These are phyloP conservation scores for Uria aalge DNA, from an alignment of 2,113 vertebrate species.

Conservation along the genomic window DNA sequence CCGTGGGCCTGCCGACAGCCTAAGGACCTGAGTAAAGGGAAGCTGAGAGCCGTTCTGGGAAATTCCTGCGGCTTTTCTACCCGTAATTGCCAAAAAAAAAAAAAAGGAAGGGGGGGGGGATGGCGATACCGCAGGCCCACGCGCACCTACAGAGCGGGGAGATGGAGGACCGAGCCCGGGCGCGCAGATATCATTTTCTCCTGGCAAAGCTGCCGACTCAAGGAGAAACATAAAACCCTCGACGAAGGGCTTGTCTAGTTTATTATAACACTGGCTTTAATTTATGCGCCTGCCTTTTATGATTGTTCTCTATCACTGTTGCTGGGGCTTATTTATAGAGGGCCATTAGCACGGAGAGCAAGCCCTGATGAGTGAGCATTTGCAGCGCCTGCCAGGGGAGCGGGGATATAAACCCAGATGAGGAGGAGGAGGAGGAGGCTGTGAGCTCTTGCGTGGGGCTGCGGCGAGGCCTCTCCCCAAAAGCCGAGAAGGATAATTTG, in stretches of 20 bases:
- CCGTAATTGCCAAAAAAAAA: not conserved
- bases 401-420: not conserved
- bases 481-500: conserved; percentile 26
- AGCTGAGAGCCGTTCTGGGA: not conserved
- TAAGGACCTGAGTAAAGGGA: not conserved
- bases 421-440: not conserved
- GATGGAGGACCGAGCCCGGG: not conserved
- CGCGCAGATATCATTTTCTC: not conserved
- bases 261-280: conserved; percentile 45
- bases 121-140: not conserved
- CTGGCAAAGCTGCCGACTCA: conserved; percentile 5
- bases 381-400: not conserved
- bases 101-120: no score
- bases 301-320: conserved; percentile 22
- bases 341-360: conserved; percentile 27
- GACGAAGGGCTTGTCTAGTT: conserved; percentile 12
- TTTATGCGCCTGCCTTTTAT: conserved; percentile 54
- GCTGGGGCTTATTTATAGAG: conserved; percentile 48
- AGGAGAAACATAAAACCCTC: conserved; percentile 29
- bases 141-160: not conserved
- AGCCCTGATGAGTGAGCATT: conserved; percentile 2
- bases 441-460: not conserved
- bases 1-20: not conserved
- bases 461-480: not conserved
- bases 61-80: not conserved